Evolutionary conservation across 2,888 invertebrate genomes (phyloP), one percentile per base, ranked within the genome.

Genomic region (Teinopalpus imperialis): DNA sequence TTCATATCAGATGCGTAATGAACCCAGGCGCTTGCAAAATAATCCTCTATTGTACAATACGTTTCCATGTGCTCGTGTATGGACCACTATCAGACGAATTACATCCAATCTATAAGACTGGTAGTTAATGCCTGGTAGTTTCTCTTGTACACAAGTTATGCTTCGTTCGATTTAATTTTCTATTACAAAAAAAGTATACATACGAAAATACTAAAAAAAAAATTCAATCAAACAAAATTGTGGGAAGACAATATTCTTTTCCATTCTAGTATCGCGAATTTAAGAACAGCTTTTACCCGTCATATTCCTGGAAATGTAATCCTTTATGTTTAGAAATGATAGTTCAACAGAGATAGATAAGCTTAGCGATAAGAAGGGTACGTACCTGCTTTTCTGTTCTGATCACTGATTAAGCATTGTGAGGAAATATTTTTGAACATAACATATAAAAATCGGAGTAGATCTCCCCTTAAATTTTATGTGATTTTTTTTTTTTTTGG

Each of bases 1-100:
- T 64, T 63, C 61, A 63, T 56, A 56, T 52, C 49, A 45, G 46
- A 36, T 9, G 52, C 56, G 63, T 61, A 67, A 63, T 63, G 63
- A 59, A 63, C 55, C 62, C 57, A 57, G 48, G 35, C 51, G 56
- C 52, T 54, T 54, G 49, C 55, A 45, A 54, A 54, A 55, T 52
- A 46, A 51, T 52, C 46, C 48, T 52, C 35, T 49, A 49, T 52
- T 34, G 21, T 13, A 8, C n/a, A n/a, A n/a, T n/a, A n/a, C n/a
- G n/a, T n/a, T n/a, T n/a, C n/a, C n/a, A n/a, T n/a, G n/a, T n/a
- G n/a, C n/a, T n/a, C n/a, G n/a, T n/a, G n/a, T n/a, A n/a, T n/a
- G n/a, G n/a, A n/a, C n/a, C n/a, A n/a, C n/a, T n/a, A n/a, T n/a
- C n/a, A n/a, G n/a, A n/a, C n/a, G n/a, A n/a, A n/a, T n/a, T n/a